Evolutionary conservation across 2,797 vertebrate genomes (phyloP), one percentile per base, ranked within the genome.

Genomic region (Cyclopterus lumpus): DNA sequence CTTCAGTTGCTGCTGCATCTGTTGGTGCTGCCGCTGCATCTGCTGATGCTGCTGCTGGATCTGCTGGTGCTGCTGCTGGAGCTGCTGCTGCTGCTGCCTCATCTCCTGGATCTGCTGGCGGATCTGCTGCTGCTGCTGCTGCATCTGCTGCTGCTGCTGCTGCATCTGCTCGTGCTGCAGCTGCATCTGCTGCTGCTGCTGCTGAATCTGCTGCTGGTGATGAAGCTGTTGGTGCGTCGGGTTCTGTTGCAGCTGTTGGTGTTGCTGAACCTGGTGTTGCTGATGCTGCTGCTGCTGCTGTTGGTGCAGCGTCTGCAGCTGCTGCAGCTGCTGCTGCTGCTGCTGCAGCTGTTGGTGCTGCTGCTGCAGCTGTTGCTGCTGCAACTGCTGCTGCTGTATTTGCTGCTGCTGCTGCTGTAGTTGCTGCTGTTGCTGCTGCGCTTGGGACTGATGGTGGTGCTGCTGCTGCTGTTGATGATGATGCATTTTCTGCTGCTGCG

Each of bases 1-100:
- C 87, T 95, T 96, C 59, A 95, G 92, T 11, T 95, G 95, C 75
- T 95, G 95, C 78, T 95, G 95, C 94, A 95, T 95, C 68, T 95
- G 94, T 68, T 95, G 95, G 86, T 95, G 94, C 75, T 95, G 95
- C 89, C 93, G 88, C 90, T 95, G 95, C 93, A 96, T 95, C 74
- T 95, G 94, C 53, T 95, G 95, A 68, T 95, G 95, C 24, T 95
- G 95, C 84, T 95, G 89, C 71, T 95, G 94, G 75, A 96, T 95
- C 82, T 96, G 95, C 36, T 95, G 95, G 73, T 96, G 95, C 84
- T 95, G 94, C 82, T 94, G 94, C 83, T 95, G 95, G 18, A 96
- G 90, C 90, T 95, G 93, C 82, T 95, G 94, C 82, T 95, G 94
- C 86, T 95, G 94, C 84, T 95, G 94, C 85, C 93, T 90, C 94